Conservation (phyloP, 2,888 invertebrate species). For the Seladonia tumulorum region DNA sequence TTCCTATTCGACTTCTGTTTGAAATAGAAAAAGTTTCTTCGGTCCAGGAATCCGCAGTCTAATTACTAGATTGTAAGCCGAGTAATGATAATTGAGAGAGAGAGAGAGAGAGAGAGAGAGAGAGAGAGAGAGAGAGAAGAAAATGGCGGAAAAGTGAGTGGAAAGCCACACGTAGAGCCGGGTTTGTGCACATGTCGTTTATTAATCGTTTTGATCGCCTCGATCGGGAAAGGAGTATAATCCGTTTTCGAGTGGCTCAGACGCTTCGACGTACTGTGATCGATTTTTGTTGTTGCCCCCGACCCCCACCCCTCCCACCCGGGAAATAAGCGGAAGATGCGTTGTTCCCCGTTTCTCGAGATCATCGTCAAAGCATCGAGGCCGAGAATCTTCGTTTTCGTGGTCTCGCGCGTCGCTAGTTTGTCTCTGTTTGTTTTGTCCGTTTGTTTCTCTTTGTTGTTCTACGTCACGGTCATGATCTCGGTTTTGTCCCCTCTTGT, state of each 20-base stretch:
- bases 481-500: neutral
- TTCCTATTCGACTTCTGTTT: neutral
- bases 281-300: constrained; percentile 43
- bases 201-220: constrained; percentile 11
- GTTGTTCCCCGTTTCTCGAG: constrained; percentile 31
- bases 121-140: too few species aligned
- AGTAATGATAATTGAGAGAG: neutral
- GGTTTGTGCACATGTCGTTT: constrained; percentile 63
- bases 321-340: neutral
- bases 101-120: neutral
- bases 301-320: too few species aligned
- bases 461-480: neutral
- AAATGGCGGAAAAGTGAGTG: neutral
- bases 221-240: neutral
- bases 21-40: neutral
- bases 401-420: neutral
- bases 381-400: neutral
- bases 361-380: constrained; percentile 6
- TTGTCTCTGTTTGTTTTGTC: constrained; percentile 23
- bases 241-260: constrained; percentile 39
- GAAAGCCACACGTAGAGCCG: constrained; percentile 55
- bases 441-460: constrained; percentile 10
- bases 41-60: neutral
- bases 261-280: constrained; percentile 56
- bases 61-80: constrained; percentile 23